Evolutionary conservation across 2,113 vertebrate genomes (phyloP).

Genomic region (Columba janthina): DNA sequence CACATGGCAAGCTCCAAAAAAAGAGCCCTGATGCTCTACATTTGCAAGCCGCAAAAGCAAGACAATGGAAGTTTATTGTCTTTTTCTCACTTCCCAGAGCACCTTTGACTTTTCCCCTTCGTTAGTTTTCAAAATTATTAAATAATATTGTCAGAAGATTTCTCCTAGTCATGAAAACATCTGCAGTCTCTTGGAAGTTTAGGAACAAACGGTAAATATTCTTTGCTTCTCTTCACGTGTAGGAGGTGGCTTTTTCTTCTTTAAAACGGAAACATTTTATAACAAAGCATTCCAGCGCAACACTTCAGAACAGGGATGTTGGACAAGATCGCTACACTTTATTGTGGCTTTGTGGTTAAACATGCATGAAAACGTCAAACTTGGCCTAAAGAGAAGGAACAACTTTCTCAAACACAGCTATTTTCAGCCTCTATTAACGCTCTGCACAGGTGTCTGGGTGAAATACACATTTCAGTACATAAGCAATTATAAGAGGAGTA

Average conservation of each 20-base stretch:
- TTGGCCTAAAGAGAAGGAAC: constrained; percentile 19
- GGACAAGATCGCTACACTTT: constrained; percentile 23
- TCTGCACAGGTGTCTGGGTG: background rate
- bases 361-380: background rate
- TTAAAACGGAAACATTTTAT: background rate
- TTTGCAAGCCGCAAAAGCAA: background rate
- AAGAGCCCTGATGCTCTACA: background rate
- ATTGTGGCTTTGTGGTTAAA: constrained; percentile 60
- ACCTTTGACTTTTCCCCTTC: background rate
- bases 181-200: background rate
- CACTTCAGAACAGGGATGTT: background rate
- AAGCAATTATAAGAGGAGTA: background rate
- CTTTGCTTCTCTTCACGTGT: background rate
- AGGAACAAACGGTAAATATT: background rate
- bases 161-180: background rate
- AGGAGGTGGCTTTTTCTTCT: background rate
- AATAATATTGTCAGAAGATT: background rate
- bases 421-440: background rate
- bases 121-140: background rate
- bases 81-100: background rate
- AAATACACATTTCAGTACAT: background rate
- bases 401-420: constrained; percentile 1
- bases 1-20: fast-evolving
- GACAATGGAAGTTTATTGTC: background rate
- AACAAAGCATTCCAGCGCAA: constrained; percentile 35